Evolutionary conservation across 2,113 vertebrate genomes (phyloP).

Genomic region (Ondatra zibethicus): DNA sequence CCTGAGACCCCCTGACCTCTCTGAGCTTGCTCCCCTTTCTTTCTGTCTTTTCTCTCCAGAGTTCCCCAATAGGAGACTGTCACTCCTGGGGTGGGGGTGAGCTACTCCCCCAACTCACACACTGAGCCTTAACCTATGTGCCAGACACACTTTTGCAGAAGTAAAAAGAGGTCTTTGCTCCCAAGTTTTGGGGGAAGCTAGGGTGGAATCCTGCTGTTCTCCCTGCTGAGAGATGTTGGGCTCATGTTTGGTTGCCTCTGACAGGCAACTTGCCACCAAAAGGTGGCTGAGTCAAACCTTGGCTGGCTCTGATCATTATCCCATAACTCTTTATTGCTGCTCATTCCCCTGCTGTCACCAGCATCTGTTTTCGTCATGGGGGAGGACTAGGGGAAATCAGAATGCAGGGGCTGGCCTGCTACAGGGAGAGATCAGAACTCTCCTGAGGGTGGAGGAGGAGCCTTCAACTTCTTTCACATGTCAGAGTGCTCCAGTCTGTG

Average conservation of each 20-base stretch:
- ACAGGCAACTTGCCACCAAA: neutral
- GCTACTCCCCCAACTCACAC: neutral
- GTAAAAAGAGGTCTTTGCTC: neutral
- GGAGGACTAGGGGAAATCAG: neutral
- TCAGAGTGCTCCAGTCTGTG: neutral
- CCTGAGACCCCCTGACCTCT: slow-evolving; percentile 1
- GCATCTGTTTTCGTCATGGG: neutral
- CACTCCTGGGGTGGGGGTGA: slow-evolving; percentile 42
- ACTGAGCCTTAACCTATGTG: neutral
- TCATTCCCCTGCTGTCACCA: neutral
- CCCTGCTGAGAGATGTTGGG: neutral
- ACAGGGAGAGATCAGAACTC: neutral
- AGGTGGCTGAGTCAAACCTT: neutral
- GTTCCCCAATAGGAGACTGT: neutral
- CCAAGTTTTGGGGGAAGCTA: neutral
- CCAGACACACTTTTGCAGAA: neutral
- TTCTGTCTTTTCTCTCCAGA: slow-evolving; percentile 24
- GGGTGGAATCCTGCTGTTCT: neutral
- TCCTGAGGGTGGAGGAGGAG: neutral
- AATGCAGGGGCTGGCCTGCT: neutral
- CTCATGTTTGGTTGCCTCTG: neutral
- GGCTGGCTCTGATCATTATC: neutral
- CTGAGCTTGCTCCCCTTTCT: neutral
- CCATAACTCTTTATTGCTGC: neutral
- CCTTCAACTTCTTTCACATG: accelerated